A percentile compares a stretch with the other conserved stretches of the same genome.
Evolutionary conservation across 2,888 invertebrate genomes (phyloP).

Genomic region (Thecocarcelia acutangulata): DNA sequence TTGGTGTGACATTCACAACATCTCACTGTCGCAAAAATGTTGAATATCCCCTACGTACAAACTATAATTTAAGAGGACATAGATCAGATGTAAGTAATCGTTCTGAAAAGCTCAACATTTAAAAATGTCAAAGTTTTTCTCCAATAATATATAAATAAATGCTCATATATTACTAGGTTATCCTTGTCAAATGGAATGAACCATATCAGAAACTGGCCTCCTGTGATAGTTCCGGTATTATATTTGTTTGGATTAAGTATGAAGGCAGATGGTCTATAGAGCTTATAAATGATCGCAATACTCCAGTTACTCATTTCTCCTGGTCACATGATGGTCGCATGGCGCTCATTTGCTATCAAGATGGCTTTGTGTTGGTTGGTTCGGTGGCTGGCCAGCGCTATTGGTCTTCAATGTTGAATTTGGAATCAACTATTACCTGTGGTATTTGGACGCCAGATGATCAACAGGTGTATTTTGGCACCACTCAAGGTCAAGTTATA

Average conservation of each 20-base stretch:
- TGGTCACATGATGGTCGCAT: constrained; percentile 99
- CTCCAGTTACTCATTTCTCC: constrained; percentile 97
- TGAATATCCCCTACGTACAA: constrained; percentile 93
- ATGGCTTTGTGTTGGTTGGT: constrained; percentile 98
- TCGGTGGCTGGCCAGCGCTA: constrained; percentile 98
- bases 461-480: constrained; percentile 97
- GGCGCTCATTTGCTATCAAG: constrained; percentile 99
- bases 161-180: constrained; percentile 85
- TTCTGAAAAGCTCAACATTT: background rate
- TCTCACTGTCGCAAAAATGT: constrained; percentile 94
- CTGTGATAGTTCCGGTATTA: constrained; percentile 98
- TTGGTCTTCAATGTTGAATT: constrained; percentile 98
- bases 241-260: constrained; percentile 99
- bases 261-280: constrained; percentile 99
- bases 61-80: constrained; percentile 98
- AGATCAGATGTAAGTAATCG: constrained; percentile 91
- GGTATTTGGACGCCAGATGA: constrained; percentile 99
- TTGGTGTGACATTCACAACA: constrained; percentile 97
- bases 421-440: constrained; percentile 96
- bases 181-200: constrained; percentile 98
- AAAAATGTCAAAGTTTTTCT: background rate
- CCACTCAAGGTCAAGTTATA: constrained; percentile 95
- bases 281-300: constrained; percentile 98
- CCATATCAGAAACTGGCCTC: constrained; percentile 98
- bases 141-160: too few relatives aligned